These are phyloP conservation scores for Syrista parreyssii DNA, from an alignment of 2,888 invertebrate species.

Conservation along the genomic window DNA sequence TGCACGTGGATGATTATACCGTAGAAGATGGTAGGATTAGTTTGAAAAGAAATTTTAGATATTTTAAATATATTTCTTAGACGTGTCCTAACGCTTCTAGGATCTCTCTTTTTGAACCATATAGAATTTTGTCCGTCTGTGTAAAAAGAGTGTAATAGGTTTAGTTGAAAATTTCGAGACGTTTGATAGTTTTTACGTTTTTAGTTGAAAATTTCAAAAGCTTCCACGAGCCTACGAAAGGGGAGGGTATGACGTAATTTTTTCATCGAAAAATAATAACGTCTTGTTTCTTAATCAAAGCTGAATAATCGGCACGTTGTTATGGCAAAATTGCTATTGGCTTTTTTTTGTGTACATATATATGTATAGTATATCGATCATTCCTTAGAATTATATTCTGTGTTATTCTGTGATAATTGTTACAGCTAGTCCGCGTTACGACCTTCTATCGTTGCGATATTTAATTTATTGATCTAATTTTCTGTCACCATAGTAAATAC, in stretches of 20 bases:
- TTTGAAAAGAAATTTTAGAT: background rate
- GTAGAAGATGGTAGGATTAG: background rate
- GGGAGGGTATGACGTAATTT: background rate
- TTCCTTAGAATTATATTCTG: conserved; percentile 25
- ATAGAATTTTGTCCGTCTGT: background rate
- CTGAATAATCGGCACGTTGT: background rate
- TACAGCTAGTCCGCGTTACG: conserved; percentile 37
- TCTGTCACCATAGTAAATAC: conserved; percentile 39
- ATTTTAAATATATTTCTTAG: background rate
- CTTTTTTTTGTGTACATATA: background rate
- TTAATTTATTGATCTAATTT: conserved; percentile 43
- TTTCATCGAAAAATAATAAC: background rate
- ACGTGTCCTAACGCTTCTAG: background rate
- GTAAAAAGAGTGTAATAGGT: background rate
- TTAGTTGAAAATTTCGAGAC: too few species aligned
- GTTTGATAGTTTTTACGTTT: too few species aligned
- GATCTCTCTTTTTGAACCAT: background rate
- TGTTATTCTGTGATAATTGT: conserved; percentile 48
- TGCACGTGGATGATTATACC: background rate
- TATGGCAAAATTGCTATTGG: background rate
- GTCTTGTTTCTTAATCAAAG: background rate
- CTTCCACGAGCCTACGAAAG: background rate
- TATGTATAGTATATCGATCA: conserved; percentile 17
- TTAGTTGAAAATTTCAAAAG: background rate
- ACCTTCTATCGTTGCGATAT: conserved; percentile 36